Evolutionary conservation across 2,888 invertebrate genomes (phyloP), one percentile per base, ranked within the genome.

Genomic region (Prenolepis imparis): DNA sequence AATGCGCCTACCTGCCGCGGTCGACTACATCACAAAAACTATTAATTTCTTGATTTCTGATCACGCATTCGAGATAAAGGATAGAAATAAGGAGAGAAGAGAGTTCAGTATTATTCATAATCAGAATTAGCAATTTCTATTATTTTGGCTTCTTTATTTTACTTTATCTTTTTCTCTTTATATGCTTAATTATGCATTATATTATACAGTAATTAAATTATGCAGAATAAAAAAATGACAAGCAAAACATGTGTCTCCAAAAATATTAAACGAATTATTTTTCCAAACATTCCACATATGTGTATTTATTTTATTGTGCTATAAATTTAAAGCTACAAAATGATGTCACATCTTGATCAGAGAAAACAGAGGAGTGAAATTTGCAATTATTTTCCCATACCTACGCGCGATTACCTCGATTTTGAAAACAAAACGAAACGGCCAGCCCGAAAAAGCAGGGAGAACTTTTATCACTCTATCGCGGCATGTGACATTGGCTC

Each of bases 381-480:
- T 66, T 66, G 18, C 55, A 55, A 52, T 41, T 28, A 77, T 77
- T 67, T 41, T 44, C 3, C 32, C 67, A 18, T 21, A 9, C 24
- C 28, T 28, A 36, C 36, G 36, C 64, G 52, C 36, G 1, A 48
- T 66, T 28, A 39, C 24, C n/a, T 15, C 28, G n/a, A 41, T 44
- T 86, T 84, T 82, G 70, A 61, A 83, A 88, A 84, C 75, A 64
- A 66, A 85, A 57, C 59, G 18, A 70, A 80, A 70, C 78, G 68
- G 59, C 68, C 36, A 44, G 28, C 24, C 52, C 28, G 70, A 55
- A 82, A 82, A 85, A 87, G 73, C 57, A 15, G 82, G 67, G 70
- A n/a, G 52, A 84, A 82, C 67, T 84, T 80, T 78, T 66, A 75
- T 67, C 61, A n/a, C 32, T 64, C 66, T 59, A 41, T 66, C 57